Percentiles rank a stretch among this genome's conserved stretches.
These are phyloP conservation scores for Circaetus gallicus DNA, from an alignment of 2,113 vertebrate genomes.

Conservation along the genomic window DNA sequence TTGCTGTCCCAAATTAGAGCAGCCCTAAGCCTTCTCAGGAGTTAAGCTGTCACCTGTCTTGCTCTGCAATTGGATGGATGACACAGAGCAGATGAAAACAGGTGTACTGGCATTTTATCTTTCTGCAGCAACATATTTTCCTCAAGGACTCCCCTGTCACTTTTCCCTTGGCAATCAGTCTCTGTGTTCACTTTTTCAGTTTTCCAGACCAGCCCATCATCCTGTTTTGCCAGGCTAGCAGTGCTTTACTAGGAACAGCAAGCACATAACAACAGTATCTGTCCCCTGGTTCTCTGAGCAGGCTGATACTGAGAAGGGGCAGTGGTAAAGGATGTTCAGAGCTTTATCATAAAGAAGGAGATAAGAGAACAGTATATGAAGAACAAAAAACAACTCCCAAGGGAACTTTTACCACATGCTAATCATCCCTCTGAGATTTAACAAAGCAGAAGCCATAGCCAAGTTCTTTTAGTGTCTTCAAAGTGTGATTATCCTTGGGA, in stretches of 20 bases:
- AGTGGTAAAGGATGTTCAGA: not conserved
- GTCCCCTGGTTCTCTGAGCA: not conserved
- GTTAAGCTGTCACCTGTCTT: not conserved
- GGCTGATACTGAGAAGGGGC: not conserved
- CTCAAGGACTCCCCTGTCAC: not conserved
- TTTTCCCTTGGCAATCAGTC: not conserved
- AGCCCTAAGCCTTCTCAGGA: not conserved
- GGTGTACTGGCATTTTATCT: not conserved
- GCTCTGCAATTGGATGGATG: not conserved
- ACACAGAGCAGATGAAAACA: not conserved
- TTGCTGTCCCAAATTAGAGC: not conserved
- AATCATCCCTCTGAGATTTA: conserved; percentile 15
- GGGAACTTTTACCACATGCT: not conserved
- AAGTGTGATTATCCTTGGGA: conserved; percentile 34
- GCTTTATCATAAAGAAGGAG: not conserved
- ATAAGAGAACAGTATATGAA: not conserved
- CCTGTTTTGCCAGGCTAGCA: not conserved
- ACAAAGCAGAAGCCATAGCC: not conserved
- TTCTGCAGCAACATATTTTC: not conserved
- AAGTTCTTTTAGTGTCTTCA: not conserved
- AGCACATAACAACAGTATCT: not conserved
- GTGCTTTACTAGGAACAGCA: not conserved
- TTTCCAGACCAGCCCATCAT: not conserved
- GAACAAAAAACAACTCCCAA: not conserved
- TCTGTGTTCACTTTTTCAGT: not conserved